Evolutionary conservation across 2,113 vertebrate genomes (phyloP).

Genomic region (Sapajus apella): DNA sequence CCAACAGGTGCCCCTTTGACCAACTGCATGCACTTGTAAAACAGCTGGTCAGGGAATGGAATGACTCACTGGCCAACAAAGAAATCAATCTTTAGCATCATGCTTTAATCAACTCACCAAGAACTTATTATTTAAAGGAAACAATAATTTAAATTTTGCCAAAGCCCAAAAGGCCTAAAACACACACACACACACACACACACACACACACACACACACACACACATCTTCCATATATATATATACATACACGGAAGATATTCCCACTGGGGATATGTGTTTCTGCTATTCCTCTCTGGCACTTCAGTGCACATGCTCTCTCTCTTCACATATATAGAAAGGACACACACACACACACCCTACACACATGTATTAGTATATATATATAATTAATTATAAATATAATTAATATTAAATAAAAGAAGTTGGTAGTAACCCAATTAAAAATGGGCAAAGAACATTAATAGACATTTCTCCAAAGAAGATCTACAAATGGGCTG

Average conservation of each 20-base stretch:
- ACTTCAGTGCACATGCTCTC: neutral
- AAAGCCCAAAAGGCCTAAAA: neutral
- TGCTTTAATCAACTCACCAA: constrained; percentile 23
- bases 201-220: too few relatives aligned
- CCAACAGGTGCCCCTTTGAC: constrained; percentile 26
- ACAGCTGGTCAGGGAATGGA: constrained; percentile 28
- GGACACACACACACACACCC: too few relatives aligned
- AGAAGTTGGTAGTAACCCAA: neutral
- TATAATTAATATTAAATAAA: neutral
- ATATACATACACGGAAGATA: neutral
- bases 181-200: too few relatives aligned
- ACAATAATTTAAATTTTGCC: constrained; percentile 24
- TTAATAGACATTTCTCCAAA: neutral
- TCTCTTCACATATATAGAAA: neutral
- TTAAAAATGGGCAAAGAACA: neutral
- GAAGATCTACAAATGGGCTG: too few relatives aligned
- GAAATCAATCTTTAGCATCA: constrained; percentile 3
- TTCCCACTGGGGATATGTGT: neutral
- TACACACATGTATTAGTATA: too few relatives aligned
- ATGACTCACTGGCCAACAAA: neutral
- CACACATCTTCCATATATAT: too few relatives aligned
- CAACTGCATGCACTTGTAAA: constrained; percentile 51
- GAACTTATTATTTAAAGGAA: constrained; percentile 12
- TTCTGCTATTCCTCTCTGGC: neutral
- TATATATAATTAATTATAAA: neutral